Evolutionary conservation across 2,888 invertebrate genomes (phyloP).

Genomic region (Sylvicola cinctus): DNA sequence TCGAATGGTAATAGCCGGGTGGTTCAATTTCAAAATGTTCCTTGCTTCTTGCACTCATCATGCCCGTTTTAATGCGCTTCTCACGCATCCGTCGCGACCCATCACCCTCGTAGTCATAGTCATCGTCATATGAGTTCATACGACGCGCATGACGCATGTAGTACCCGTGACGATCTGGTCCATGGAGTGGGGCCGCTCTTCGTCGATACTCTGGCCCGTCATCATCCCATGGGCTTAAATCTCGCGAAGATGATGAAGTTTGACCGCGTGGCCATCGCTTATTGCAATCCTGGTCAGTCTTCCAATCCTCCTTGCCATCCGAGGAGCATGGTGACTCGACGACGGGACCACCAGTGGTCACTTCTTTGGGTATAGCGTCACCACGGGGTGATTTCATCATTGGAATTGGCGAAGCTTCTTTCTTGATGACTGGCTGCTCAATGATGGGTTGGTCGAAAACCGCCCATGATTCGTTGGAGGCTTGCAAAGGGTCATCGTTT

Average conservation of each 20-base stretch:
- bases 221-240: slow-evolving; percentile 65
- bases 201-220: slow-evolving; percentile 35
- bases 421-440: slow-evolving; percentile 9
- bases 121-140: slow-evolving; percentile 45
- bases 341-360: slow-evolving; percentile 7
- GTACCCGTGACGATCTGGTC: slow-evolving; percentile 19
- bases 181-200: slow-evolving; percentile 11
- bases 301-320: slow-evolving; percentile 45
- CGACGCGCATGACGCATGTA: slow-evolving; percentile 31
- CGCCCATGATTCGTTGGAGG: slow-evolving; percentile 30
- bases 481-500: too few relatives aligned
- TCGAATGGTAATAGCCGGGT: slow-evolving; percentile 22
- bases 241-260: slow-evolving; percentile 52
- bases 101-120: slow-evolving; percentile 41
- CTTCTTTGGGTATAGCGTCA: slow-evolving; percentile 19
- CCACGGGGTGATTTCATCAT: too few relatives aligned
- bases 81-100: slow-evolving; percentile 17
- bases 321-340: slow-evolving; percentile 59
- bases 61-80: slow-evolving; percentile 13
- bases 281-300: slow-evolving; percentile 24
- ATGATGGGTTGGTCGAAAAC: slow-evolving; percentile 37
- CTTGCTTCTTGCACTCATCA: slow-evolving; percentile 11
- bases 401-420: neutral
- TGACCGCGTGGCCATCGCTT: slow-evolving; percentile 34
- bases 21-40: slow-evolving; percentile 24